phyloP scores from a whole-genome alignment of 2,888 invertebrate species.

The Dasysyrphus tricinctus region DNA sequence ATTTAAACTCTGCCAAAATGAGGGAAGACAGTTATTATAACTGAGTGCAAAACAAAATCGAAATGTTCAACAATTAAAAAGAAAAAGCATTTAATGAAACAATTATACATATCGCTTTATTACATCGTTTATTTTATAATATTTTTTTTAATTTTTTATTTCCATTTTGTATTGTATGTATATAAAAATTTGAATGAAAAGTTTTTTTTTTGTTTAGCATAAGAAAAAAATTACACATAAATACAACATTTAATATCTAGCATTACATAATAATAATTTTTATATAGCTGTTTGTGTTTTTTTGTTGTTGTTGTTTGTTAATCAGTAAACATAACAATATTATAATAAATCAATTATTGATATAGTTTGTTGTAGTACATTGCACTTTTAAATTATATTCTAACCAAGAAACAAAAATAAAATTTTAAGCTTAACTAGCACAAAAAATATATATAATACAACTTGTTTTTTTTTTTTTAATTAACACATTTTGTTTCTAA shows the following conservation, averaged over 20 bases:
- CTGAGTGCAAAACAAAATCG: not conserved
- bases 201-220: conserved; percentile 31
- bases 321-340: conserved; percentile 15
- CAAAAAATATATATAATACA: conserved; percentile 24
- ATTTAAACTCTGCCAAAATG: no score
- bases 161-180: conserved; percentile 23
- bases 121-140: conserved; percentile 17
- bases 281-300: not conserved
- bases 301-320: not conserved
- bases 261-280: conserved; percentile 30
- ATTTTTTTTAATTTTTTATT: conserved; percentile 14
- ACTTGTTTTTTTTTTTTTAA: conserved; percentile 23
- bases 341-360: not conserved
- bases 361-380: conserved; percentile 5
- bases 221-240: conserved; percentile 59
- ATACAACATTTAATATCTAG: conserved; percentile 61
- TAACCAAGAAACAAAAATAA: conserved; percentile 5
- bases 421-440: conserved; percentile 30
- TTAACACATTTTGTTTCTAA: conserved; percentile 26
- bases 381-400: conserved; percentile 14
- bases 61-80: not conserved
- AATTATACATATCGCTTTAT: conserved; percentile 9
- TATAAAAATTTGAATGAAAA: conserved; percentile 45
- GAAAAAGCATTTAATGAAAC: conserved; percentile 24
- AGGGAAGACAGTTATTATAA: no score